A percentile compares a stretch with the other conserved stretches of the same genome.
These are phyloP conservation scores for Teleogryllus oceanicus DNA, from an alignment of 2,888 invertebrate species.

Conservation along the genomic window DNA sequence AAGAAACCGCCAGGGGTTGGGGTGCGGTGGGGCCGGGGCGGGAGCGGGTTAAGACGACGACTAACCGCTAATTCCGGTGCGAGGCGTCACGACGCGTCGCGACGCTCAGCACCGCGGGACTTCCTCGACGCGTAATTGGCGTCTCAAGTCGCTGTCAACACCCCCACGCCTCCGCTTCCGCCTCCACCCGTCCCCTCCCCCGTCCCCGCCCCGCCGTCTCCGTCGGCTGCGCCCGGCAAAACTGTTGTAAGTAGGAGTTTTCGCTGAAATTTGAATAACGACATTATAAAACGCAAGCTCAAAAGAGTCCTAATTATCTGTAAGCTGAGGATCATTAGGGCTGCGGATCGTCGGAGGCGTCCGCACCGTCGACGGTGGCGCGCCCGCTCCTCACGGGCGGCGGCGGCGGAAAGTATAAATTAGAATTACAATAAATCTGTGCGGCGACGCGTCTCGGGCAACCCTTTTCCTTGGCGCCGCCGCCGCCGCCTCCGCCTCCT, in stretches of 20 bases:
- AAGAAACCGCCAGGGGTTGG: no score
- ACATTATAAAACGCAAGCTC: constrained; percentile 18
- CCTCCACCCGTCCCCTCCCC: neutral
- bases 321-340: constrained; percentile 32
- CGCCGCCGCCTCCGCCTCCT: neutral
- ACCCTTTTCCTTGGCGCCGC: neutral
- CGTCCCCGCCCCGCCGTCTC: neutral
- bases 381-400: neutral
- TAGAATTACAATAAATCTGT: constrained; percentile 11
- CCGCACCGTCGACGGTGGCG: neutral
- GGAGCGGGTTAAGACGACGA: neutral
- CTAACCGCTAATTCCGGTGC: neutral
- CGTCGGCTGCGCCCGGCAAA: neutral
- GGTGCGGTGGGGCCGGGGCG: no score
- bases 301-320: constrained; percentile 29
- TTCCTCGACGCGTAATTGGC: neutral
- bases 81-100: neutral
- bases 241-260: constrained; percentile 18
- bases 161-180: neutral
- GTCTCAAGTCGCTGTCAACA: constrained; percentile 18
- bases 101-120: neutral
- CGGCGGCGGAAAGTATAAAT: constrained; percentile 8
- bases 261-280: constrained; percentile 18
- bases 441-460: neutral
- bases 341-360: neutral